Conservation (phyloP, 1,140 invertebrate genomes). For the Bombus waltoni region DNA sequence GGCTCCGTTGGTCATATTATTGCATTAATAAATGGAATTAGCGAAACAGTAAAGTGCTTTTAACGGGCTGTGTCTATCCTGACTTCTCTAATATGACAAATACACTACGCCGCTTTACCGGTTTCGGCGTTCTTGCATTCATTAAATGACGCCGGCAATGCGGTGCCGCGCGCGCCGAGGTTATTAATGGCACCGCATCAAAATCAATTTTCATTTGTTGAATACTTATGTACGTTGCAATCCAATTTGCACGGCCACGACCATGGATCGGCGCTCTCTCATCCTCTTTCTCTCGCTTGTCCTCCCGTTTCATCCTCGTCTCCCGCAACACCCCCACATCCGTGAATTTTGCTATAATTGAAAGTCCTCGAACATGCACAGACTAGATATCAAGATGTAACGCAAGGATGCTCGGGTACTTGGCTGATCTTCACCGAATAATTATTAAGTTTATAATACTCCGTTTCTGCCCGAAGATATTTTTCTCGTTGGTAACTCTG, state of each 20-base stretch:
- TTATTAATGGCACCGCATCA: conserved; percentile 81
- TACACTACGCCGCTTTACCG: conserved; percentile 63
- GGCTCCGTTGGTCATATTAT: conserved; percentile 60
- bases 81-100: conserved; percentile 79
- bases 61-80: conserved; percentile 75
- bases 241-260: conserved; percentile 78
- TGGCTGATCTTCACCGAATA: not conserved
- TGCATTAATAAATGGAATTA: conserved; percentile 78
- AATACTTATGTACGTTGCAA: conserved; percentile 82
- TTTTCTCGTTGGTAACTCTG: not conserved
- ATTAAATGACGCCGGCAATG: conserved; percentile 77
- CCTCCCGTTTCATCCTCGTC: not conserved
- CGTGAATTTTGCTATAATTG: conserved; percentile 79
- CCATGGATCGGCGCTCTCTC: not conserved
- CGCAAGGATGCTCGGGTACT: not conserved
- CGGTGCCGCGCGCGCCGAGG: conserved; percentile 61
- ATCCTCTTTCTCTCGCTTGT: not conserved
- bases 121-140: conserved; percentile 77
- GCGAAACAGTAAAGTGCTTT: conserved; percentile 80
- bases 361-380: conserved; percentile 74
- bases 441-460: conserved; percentile 17
- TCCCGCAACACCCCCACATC: not conserved
- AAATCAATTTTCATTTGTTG: conserved; percentile 82
- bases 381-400: conserved; percentile 62
- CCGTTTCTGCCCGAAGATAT: not conserved